Evolutionary conservation across 2,888 invertebrate species (phyloP), one percentile per base, ranked within the genome.

Genomic region (Parapristionchus giblindavisi): DNA sequence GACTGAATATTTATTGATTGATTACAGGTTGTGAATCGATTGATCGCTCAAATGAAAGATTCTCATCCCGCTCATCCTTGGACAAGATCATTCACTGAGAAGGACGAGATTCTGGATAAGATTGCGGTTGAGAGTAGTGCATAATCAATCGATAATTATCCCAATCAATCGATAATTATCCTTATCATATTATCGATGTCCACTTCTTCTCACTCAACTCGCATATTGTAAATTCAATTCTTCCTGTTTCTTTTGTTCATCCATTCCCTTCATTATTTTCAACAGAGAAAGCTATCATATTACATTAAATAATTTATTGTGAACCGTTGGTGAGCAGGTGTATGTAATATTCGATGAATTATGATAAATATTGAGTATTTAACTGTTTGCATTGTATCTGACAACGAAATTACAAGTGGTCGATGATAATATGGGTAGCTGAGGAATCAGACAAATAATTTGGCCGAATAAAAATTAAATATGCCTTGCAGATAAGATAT

Each of bases 31-130:
- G 78, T 78, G 52, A 83, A 93, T 82, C 92, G 98, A 58, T 97
- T 95, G 89, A 89, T 96, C 80, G 94, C 94, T 36, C 97, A 97
- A 89, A 89, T 99, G 80, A 92, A 94, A 86, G 96, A 97, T 89
- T 93, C 93, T 27, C 92, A 94, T 89, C 92, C 93, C 1, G 92
- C 93, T 66, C 96, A 97, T 89, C 93, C 94, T 2, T 96, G 95
- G 90, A 92, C 95, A 2, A 92, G 91, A 88, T 95, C 96, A 84
- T 92, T 94, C 88, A 90, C 92, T 80, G 92, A 92, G 54, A 98
- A 96, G 89, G 93, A 87, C 65, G 76, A 77, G 21, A 76, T 79
- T n/a, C 85, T 87, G 75, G 84, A 85, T 40, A 74, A 84, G 29
- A 71, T 87, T 27, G 80, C 77, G 43, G 66, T 74, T 36, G 80